A percentile compares a stretch with the other conserved stretches of the same genome.
Conservation (phyloP, 2,797 vertebrate species). For the Nasua narica region DNA sequence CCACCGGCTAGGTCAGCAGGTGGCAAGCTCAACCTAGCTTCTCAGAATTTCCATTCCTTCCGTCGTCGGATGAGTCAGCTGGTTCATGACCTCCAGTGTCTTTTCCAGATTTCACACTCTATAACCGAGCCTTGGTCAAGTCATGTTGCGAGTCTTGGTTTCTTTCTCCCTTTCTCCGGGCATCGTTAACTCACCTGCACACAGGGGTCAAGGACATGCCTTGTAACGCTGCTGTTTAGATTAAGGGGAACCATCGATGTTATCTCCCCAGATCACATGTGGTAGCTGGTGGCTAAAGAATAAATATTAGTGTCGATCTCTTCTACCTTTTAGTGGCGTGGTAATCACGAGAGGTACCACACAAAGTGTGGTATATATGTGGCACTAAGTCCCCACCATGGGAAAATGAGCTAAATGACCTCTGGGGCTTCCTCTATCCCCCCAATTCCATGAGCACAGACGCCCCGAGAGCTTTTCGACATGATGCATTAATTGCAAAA, state of each 20-base stretch:
- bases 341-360: neutral
- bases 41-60: neutral
- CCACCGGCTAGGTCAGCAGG: accelerated
- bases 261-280: neutral
- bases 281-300: neutral
- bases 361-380: neutral
- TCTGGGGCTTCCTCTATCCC: neutral
- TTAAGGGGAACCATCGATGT: neutral
- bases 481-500: constrained; percentile 47
- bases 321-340: neutral
- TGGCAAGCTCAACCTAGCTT: neutral
- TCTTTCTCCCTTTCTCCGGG: neutral
- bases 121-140: neutral
- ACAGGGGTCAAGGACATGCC: neutral
- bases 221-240: neutral
- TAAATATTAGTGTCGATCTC: neutral
- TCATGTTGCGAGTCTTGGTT: neutral
- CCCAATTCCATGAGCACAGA: neutral
- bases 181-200: neutral
- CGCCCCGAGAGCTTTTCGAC: neutral
- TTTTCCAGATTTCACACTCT: neutral
- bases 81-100: neutral
- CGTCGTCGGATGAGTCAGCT: neutral
- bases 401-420: neutral
- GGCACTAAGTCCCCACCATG: neutral